Evolutionary conservation across 2,888 invertebrate species (phyloP), one percentile per base, ranked within the genome.

Genomic region (Xiphydria camelus): DNA sequence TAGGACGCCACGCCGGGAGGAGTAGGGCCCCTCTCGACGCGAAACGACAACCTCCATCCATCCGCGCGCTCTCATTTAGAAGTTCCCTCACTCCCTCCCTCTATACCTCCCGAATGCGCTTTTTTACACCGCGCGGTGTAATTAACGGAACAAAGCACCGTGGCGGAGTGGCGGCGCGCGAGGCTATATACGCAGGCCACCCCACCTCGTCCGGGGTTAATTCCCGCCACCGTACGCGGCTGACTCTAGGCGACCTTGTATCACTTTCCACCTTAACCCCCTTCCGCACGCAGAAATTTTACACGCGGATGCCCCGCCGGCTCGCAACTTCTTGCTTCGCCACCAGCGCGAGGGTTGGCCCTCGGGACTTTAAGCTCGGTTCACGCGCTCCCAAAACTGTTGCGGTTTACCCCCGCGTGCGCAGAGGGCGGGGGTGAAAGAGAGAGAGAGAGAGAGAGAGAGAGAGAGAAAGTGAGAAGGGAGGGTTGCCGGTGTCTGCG

Each of bases 191-290:
- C n/a, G n/a, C n/a, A n/a, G n/a, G n/a, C n/a, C n/a, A n/a, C n/a
- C n/a, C n/a, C 12, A 14, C 12, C 4, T 0, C 15, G 29, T 29
- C 15, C 12, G 6, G 29, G 12, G 20, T 39, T 47, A 47, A 46
- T 54, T 43, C 43, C 41, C 47, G 51, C 38, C 19, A 10, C 31
- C 45, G 52, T 48, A 47, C 47, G 50, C 51, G 57, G 55, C 57
- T 51, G 55, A 56, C 61, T 37, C 26, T 45, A 50, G 46, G 36
- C 52, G 49, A 45, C 43, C 55, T 52, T 59, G 51, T 55, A 57
- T 51, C 55, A 60, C 58, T 60, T 43, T 38, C 21, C 38, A 33
- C 33, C 32, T 10, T 10, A 7, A 10, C 12, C 14, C 12, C 12
- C 29, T n/a, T n/a, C n/a, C n/a, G n/a, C 22, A 31, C 29, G 7